phyloP scores from a whole-genome alignment of 2,888 invertebrate genomes.

The Gymnoscelis rufifasciata region DNA sequence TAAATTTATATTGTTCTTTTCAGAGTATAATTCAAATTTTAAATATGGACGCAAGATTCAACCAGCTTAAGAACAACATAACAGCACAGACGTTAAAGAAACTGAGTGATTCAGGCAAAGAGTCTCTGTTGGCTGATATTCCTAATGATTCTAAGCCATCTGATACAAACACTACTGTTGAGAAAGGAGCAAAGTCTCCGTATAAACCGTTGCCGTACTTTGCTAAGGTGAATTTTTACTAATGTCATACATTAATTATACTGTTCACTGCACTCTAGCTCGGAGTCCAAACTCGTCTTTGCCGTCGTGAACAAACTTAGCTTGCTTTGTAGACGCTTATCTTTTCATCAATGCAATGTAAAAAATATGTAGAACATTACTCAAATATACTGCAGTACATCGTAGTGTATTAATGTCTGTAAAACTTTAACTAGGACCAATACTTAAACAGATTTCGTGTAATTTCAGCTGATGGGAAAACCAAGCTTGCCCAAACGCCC shows the following conservation, averaged over 20 bases:
- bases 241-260: no score
- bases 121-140: no score
- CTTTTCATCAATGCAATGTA: no score
- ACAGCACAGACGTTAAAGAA: constrained; percentile 9
- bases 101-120: neutral
- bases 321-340: no score
- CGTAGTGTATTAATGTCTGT: no score
- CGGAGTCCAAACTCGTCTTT: no score
- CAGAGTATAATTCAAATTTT: constrained; percentile 33
- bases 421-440: no score
- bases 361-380: no score
- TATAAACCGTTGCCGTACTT: constrained; percentile 30
- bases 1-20: constrained; percentile 11
- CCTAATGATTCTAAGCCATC: neutral
- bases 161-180: neutral
- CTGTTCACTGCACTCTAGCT: no score
- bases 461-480: constrained; percentile 46
- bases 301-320: no score
- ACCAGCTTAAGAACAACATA: constrained; percentile 6
- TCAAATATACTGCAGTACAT: no score
- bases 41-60: constrained; percentile 27
- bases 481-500: constrained; percentile 52
- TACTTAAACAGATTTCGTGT: neutral
- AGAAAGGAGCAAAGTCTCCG: neutral
- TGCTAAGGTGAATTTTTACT: constrained; percentile 41